These are phyloP conservation scores for Phortica magna DNA, from an alignment of 2,888 invertebrate species.

Conservation along the genomic window DNA sequence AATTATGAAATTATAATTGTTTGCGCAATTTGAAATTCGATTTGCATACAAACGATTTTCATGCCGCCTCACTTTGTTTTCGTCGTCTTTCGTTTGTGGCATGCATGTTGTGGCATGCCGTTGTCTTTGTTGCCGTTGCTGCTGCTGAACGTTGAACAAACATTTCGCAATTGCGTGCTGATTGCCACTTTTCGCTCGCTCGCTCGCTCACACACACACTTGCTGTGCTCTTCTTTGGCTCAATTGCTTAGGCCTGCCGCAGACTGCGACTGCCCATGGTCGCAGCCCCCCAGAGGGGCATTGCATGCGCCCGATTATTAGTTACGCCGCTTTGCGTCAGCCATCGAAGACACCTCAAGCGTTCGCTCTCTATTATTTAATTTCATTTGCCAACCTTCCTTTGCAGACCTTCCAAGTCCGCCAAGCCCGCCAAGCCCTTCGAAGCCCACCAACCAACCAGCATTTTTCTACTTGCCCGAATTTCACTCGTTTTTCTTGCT, in stretches of 20 bases:
- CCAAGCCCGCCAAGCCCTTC: too few relatives aligned
- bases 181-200: constrained; percentile 49
- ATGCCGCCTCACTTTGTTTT: too few relatives aligned
- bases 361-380: neutral
- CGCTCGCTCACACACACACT: constrained; percentile 12
- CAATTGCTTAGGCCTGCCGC: too few relatives aligned
- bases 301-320: constrained; percentile 68
- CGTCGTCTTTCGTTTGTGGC: neutral
- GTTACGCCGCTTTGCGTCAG: constrained; percentile 71
- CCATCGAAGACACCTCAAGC: constrained; percentile 8
- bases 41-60: constrained; percentile 61
- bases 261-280: neutral
- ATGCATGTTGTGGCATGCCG: too few relatives aligned
- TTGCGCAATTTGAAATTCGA: constrained; percentile 50
- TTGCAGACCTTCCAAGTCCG: too few relatives aligned
- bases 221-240: too few relatives aligned
- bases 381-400: neutral
- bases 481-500: too few relatives aligned
- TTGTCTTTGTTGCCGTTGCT: neutral
- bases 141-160: constrained; percentile 58
- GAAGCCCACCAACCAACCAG: too few relatives aligned
- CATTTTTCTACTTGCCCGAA: too few relatives aligned
- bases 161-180: constrained; percentile 71
- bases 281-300: too few relatives aligned
- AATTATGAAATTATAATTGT: constrained; percentile 39